A percentile compares a stretch with the other conserved stretches of the same genome.
These are phyloP conservation scores for Octonoba sinensis DNA, from an alignment of 2,888 invertebrate species.

Conservation along the genomic window DNA sequence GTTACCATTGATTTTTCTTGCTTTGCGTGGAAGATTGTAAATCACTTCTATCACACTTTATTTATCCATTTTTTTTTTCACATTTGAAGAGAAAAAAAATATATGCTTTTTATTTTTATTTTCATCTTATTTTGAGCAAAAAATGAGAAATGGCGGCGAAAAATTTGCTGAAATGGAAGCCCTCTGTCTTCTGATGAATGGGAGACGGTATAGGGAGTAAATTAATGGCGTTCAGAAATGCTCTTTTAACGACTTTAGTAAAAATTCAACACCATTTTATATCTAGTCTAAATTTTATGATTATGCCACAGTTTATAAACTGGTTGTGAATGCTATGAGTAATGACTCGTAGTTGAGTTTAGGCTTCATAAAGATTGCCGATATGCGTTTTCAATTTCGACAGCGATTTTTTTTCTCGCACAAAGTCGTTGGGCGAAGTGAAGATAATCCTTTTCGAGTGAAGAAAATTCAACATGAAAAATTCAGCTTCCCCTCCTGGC, in stretches of 20 bases:
- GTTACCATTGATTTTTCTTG: constrained; percentile 52
- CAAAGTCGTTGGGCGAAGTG: too few species aligned
- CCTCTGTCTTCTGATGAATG: not conserved
- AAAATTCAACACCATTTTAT: constrained; percentile 53
- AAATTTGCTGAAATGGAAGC: constrained; percentile 42
- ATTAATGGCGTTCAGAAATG: constrained; percentile 49
- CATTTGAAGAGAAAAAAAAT: constrained; percentile 5
- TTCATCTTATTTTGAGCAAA: constrained; percentile 27
- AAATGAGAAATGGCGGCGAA: constrained; percentile 53
- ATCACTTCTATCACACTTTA: constrained; percentile 21
- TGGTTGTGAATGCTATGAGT: constrained; percentile 52
- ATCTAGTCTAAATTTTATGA: constrained; percentile 56
- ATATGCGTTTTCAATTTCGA: too few species aligned
- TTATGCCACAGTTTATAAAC: constrained; percentile 57
- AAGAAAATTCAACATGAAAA: too few species aligned
- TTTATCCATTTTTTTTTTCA: constrained; percentile 11
- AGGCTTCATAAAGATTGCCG: too few species aligned
- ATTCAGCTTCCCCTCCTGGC: too few species aligned
- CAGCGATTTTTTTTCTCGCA: too few species aligned
- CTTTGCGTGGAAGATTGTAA: constrained; percentile 49
- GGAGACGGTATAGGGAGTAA: constrained; percentile 13
- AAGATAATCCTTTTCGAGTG: too few species aligned
- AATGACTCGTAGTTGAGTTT: constrained; percentile 24
- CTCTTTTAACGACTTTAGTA: constrained; percentile 41
- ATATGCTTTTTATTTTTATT: constrained; percentile 20